Evolutionary conservation across 2,888 invertebrate genomes (phyloP), one percentile per base, ranked within the genome.

Genomic region (Druceiella hillmani): DNA sequence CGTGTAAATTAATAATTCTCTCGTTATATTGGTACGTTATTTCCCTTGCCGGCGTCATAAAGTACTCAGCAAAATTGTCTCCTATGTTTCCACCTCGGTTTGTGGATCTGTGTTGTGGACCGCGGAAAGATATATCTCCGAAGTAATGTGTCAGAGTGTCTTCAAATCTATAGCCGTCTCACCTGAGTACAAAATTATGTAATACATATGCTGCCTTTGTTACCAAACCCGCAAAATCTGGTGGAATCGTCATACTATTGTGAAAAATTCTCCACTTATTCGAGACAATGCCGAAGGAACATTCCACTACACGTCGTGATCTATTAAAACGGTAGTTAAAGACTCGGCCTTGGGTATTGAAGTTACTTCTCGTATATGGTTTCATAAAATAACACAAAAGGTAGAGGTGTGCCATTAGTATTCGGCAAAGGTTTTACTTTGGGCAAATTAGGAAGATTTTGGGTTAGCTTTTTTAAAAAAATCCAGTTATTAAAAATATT

Each of bases 31-130:
- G 49, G 27, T 37, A 49, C 17, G 46, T 42, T 28, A 47, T 12
- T 49, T 47, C 46, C 16, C 47, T 48, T 34, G 33, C 37, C 37
- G 45, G 47, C 13, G 46, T 40, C 33, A 48, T 40, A 29, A 49
- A 51, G 31, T 50, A 48, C 39, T 48, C 44, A 22, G 47, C 47
- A 29, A 51, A 50, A 36, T 46, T 43, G 17, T 48, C 47, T 46
- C 50, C 38, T 40, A 47, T 45, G 15, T 12, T 40, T 45, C 48
- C 13, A 15, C 48, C 46, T 46, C 11, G 27, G 27, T 27, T 27
- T 27, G 27, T 27, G 27, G 27, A 27, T 27, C 13, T 29, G 22
- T 30, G 28, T 35, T 4, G 36, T 35, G 36, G 36, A 9, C 10
- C 4, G 3, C 5, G n/a, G 17, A 28, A 35, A 15, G 36, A 36